A percentile compares a stretch with the other conserved stretches of the same genome.
Evolutionary conservation across 2,113 vertebrate genomes (phyloP).

Genomic region (Pygathrix nemaeus): DNA sequence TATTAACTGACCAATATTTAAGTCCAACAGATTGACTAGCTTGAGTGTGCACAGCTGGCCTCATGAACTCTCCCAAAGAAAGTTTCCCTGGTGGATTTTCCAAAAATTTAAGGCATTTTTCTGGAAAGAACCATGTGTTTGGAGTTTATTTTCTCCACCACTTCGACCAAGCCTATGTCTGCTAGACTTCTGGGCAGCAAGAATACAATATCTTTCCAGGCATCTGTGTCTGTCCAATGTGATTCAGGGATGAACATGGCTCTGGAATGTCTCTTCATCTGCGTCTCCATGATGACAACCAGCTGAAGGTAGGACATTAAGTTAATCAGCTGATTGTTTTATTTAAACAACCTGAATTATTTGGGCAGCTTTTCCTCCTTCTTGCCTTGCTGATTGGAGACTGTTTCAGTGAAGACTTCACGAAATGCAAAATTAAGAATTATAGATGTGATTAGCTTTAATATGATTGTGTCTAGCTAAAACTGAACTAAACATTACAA

Average conservation of each 20-base stretch:
- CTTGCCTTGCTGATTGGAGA: not conserved
- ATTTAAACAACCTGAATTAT: constrained; percentile 45
- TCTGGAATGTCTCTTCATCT: constrained; percentile 45
- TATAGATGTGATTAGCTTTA: not conserved
- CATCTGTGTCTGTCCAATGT: not conserved
- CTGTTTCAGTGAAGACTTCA: not conserved
- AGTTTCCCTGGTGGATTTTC: constrained; percentile 22
- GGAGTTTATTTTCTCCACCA: constrained; percentile 40
- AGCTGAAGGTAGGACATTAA: constrained; percentile 43
- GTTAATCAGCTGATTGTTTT: constrained; percentile 34
- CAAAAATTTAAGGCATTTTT: constrained; percentile 33
- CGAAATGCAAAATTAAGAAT: not conserved
- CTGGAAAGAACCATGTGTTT: constrained; percentile 31
- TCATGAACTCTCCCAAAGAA: not conserved
- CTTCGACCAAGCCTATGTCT: constrained; percentile 47
- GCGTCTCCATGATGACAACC: constrained; percentile 18
- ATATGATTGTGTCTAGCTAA: not conserved
- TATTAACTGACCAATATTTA: not conserved
- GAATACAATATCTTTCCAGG: constrained; percentile 45
- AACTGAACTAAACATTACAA: not conserved
- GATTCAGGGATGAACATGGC: constrained; percentile 7
- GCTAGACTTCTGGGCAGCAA: constrained; percentile 47
- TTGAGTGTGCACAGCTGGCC: not conserved
- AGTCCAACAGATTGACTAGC: not conserved
- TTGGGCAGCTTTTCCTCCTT: constrained; percentile 35